These are phyloP conservation scores for Scalopus aquaticus DNA, from an alignment of 2,113 vertebrate genomes.

Conservation along the genomic window DNA sequence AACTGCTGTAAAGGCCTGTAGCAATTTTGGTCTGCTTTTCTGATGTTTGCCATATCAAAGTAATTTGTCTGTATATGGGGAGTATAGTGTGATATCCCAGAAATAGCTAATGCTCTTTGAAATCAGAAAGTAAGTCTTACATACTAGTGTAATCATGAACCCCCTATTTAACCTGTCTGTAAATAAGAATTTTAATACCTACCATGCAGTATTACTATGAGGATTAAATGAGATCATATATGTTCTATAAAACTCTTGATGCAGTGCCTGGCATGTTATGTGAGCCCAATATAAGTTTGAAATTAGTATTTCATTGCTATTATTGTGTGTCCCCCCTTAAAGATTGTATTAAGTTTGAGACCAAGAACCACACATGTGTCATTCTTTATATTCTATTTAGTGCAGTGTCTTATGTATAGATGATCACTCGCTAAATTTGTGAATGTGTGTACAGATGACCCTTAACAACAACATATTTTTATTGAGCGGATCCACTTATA, in stretches of 20 bases:
- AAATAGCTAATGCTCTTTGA: background rate
- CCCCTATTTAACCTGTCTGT: background rate
- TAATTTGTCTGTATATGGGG: background rate
- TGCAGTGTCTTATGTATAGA: background rate
- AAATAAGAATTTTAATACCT: background rate
- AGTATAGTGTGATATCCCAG: background rate
- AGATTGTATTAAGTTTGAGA: background rate
- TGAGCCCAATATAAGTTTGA: background rate
- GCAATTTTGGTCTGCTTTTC: background rate
- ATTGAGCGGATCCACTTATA: background rate
- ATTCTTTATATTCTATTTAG: background rate
- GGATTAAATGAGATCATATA: background rate
- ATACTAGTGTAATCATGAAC: background rate
- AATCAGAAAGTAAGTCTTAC: background rate
- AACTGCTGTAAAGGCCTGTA: background rate
- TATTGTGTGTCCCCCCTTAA: background rate
- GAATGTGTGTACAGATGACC: background rate
- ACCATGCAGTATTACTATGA: background rate
- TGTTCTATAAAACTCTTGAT: background rate
- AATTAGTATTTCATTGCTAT: conserved; percentile 41
- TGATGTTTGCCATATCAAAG: background rate
- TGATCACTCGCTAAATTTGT: background rate
- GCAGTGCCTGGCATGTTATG: background rate
- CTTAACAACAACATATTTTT: background rate
- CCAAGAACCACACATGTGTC: background rate